phyloP scores from a whole-genome alignment of 1,140 invertebrate genomes.

The Drosophila sucinea region DNA sequence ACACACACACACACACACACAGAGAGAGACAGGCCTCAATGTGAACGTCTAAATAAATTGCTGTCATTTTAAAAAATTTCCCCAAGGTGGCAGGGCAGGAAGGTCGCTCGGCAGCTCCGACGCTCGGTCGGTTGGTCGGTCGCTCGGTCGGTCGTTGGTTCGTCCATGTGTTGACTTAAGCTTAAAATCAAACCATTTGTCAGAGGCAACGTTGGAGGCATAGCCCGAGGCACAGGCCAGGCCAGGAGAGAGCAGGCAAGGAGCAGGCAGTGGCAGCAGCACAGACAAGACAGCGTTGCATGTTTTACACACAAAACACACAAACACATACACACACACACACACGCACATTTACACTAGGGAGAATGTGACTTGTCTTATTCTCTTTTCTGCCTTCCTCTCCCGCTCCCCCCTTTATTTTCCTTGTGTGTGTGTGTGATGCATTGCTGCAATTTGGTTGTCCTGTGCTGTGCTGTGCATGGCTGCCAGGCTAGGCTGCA shows the following conservation, averaged over 20 bases:
- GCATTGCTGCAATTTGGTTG: constrained; percentile 68
- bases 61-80: constrained; percentile 77
- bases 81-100: constrained; percentile 66
- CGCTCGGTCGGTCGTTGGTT: constrained; percentile 18
- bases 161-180: constrained; percentile 61
- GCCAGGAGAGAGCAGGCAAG: too few relatives aligned
- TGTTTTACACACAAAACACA: constrained; percentile 57
- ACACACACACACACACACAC: constrained; percentile 10
- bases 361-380: constrained; percentile 19
- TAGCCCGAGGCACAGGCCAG: background rate
- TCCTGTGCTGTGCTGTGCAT: constrained; percentile 38
- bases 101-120: constrained; percentile 1
- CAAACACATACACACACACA: constrained; percentile 8
- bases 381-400: background rate
- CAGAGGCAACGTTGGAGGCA: constrained; percentile 39
- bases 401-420: background rate
- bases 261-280: background rate
- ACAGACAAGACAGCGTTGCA: constrained; percentile 75
- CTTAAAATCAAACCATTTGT: constrained; percentile 80
- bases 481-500: constrained; percentile 61
- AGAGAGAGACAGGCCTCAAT: constrained; percentile 16
- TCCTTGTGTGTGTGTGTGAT: constrained; percentile 52
- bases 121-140: constrained; percentile 8
- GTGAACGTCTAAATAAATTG: constrained; percentile 74
- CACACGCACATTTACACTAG: constrained; percentile 17